These are phyloP conservation scores for Nineta flava DNA, from an alignment of 2,888 invertebrate species.

Conservation along the genomic window DNA sequence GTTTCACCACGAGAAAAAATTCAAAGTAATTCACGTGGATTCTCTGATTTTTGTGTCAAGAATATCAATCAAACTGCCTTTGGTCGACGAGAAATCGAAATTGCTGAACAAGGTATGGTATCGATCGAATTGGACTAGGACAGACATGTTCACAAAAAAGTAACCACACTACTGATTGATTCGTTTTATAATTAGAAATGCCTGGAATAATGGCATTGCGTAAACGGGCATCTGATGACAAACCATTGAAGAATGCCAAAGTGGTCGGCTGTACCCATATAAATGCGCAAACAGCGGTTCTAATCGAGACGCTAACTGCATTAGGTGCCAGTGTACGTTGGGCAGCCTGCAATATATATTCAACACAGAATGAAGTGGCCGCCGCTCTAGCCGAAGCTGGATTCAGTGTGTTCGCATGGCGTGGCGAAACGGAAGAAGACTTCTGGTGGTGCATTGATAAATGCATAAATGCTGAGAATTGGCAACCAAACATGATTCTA, in stretches of 20 bases:
- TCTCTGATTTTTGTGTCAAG: conserved; percentile 83
- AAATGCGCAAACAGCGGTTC: conserved; percentile 93
- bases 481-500: conserved; percentile 96
- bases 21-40: conserved; percentile 72
- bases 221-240: conserved; percentile 82
- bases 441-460: conserved; percentile 99
- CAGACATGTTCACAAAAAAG: too few relatives aligned
- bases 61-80: conserved; percentile 88
- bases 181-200: conserved; percentile 65
- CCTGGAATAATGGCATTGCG: conserved; percentile 92
- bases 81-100: conserved; percentile 91
- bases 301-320: conserved; percentile 77
- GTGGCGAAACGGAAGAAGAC: conserved; percentile 93
- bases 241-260: conserved; percentile 88
- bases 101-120: conserved; percentile 73
- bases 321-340: conserved; percentile 86
- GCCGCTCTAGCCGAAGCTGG: conserved; percentile 87
- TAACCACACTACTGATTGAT: background rate
- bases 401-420: conserved; percentile 89
- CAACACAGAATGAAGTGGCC: conserved; percentile 94
- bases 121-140: background rate
- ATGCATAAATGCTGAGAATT: conserved; percentile 77
- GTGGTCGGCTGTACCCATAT: conserved; percentile 94
- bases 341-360: conserved; percentile 97
- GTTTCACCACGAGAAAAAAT: conserved; percentile 85